A percentile compares a stretch with the other conserved stretches of the same genome.
Evolutionary conservation across 2,888 invertebrate species (phyloP).

Genomic region (Iphiclides podalirius): DNA sequence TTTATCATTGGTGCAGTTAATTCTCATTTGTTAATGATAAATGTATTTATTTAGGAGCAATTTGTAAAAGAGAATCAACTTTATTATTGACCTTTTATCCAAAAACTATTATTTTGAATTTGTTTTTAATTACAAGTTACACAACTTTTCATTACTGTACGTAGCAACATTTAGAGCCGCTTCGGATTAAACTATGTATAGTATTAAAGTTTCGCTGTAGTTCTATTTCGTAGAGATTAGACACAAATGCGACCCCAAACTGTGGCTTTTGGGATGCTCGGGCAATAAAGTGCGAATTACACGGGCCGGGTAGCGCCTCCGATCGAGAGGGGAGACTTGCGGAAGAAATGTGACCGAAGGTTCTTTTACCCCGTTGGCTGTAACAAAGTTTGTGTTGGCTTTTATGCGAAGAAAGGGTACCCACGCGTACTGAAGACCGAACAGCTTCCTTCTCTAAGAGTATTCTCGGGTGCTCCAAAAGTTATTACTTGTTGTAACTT

Average conservation of each 20-base stretch:
- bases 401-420: conserved; percentile 1
- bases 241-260: conserved; percentile 52
- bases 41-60: too few relatives aligned
- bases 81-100: too few relatives aligned
- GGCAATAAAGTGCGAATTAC: conserved; percentile 67
- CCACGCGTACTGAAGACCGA: too few relatives aligned
- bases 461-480: too few relatives aligned
- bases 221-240: conserved; percentile 46
- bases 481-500: too few relatives aligned
- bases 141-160: too few relatives aligned
- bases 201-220: neutral
- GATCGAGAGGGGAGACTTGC: conserved; percentile 26
- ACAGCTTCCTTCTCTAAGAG: too few relatives aligned
- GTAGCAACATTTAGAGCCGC: neutral
- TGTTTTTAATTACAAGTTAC: too few relatives aligned
- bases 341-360: conserved; percentile 5
- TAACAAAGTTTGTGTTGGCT: conserved; percentile 1
- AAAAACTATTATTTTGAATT: too few relatives aligned
- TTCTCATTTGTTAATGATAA: too few relatives aligned
- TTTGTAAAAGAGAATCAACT: too few relatives aligned
- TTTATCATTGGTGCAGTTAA: too few relatives aligned
- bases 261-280: conserved; percentile 50
- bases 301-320: conserved; percentile 41
- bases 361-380: neutral
- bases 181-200: neutral